Evolutionary conservation across 1,140 invertebrate genomes (phyloP).

Genomic region (Leptoteleia sp.): DNA sequence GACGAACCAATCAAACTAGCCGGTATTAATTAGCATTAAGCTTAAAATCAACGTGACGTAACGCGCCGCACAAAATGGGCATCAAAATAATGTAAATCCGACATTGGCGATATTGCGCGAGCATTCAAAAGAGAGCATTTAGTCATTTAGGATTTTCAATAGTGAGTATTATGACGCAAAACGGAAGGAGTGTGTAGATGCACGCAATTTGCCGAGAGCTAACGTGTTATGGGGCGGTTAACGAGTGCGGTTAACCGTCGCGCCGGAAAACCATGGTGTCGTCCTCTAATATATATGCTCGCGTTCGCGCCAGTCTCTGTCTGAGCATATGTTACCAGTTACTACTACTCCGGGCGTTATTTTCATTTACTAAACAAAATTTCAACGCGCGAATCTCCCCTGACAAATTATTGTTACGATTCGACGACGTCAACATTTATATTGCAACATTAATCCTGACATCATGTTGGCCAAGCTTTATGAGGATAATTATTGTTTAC

Average conservation of each 20-base stretch:
- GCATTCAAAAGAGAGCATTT: constrained; percentile 27
- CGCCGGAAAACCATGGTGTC: constrained; percentile 79
- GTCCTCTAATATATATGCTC: constrained; percentile 78
- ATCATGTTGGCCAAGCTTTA: constrained; percentile 21
- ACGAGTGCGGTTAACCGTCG: constrained; percentile 80
- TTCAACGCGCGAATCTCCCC: constrained; percentile 37
- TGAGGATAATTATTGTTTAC: constrained; percentile 21
- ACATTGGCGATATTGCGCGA: constrained; percentile 23
- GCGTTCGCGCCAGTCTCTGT: constrained; percentile 72
- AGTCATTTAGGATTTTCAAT: constrained; percentile 62
- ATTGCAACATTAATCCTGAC: constrained; percentile 34
- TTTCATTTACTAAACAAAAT: constrained; percentile 64
- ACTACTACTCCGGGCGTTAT: constrained; percentile 68
- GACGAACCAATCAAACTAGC: background rate
- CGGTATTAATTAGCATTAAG: constrained; percentile 30
- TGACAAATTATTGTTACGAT: constrained; percentile 42
- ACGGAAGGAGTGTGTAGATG: constrained; percentile 64
- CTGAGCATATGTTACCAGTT: constrained; percentile 80
- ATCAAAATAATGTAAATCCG: constrained; percentile 31
- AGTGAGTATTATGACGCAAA: constrained; percentile 64
- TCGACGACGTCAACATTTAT: constrained; percentile 26
- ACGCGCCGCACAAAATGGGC: constrained; percentile 17
- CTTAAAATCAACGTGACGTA: constrained; percentile 27
- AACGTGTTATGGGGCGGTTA: constrained; percentile 80
- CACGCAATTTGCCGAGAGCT: constrained; percentile 71